A percentile compares a stretch with the other conserved stretches of the same genome.
phyloP scores from a whole-genome alignment of 2,113 vertebrate genomes.

The Semnopithecus entellus region DNA sequence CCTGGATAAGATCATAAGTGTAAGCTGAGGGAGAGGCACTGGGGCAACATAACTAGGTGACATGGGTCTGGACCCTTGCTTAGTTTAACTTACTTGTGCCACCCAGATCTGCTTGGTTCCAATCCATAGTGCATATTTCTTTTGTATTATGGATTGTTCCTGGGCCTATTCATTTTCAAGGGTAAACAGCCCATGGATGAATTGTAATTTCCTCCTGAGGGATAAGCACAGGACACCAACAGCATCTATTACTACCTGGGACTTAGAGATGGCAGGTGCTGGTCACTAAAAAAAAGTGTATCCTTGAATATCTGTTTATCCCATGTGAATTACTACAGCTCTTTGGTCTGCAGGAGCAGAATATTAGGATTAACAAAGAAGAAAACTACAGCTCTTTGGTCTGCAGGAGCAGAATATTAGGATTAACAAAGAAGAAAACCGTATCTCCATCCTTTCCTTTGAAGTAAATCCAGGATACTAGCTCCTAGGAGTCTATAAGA shows the following conservation, averaged over 20 bases:
- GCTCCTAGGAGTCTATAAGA: not conserved
- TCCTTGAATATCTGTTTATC: not conserved
- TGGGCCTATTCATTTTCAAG: not conserved
- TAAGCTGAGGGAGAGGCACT: not conserved
- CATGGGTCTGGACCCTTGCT: not conserved
- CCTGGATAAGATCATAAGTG: not conserved
- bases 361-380: not conserved
- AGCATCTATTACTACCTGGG: not conserved
- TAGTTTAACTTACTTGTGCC: not conserved
- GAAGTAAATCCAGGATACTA: not conserved
- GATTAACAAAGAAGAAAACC: not conserved
- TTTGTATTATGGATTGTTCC: not conserved
- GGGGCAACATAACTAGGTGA: not conserved
- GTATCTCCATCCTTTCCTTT: not conserved
- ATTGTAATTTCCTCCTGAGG: not conserved
- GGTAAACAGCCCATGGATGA: not conserved
- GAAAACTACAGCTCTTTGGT: not conserved
- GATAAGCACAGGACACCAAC: not conserved
- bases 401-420: not conserved
- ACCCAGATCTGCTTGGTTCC: not conserved
- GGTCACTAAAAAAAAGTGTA: not conserved
- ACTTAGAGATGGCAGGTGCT: not conserved
- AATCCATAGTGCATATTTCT: not conserved
- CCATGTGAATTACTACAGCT: not conserved
- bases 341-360: not conserved